Conservation (phyloP, 2,113 vertebrate genomes). For the Atlantisia rogersi region DNA sequence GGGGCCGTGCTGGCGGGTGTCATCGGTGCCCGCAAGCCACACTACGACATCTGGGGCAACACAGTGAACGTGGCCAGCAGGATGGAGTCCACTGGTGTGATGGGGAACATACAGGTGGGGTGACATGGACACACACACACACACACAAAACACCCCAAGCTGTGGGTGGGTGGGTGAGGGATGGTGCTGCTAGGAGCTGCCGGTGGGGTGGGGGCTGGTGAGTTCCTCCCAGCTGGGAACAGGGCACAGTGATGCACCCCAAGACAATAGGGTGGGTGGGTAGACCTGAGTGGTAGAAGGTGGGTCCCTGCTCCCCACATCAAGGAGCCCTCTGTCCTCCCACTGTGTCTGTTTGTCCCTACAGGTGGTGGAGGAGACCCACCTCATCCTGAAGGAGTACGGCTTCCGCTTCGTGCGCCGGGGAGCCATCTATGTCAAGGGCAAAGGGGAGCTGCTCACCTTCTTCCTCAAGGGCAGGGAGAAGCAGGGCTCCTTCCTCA, state of each 20-base stretch:
- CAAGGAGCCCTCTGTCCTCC: neutral
- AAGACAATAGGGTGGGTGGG: neutral
- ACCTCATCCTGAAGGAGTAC: slow-evolving; percentile 89
- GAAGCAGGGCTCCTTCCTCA: slow-evolving; percentile 87
- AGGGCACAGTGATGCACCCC: neutral
- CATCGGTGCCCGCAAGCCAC: slow-evolving; percentile 93
- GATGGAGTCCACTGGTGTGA: slow-evolving; percentile 95
- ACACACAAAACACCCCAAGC: neutral
- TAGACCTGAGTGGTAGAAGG: neutral
- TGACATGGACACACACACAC: neutral
- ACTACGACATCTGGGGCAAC: slow-evolving; percentile 98
- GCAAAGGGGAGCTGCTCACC: slow-evolving; percentile 94
- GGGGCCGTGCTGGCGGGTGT: slow-evolving; percentile 92
- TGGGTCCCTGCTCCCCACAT: fast-evolving
- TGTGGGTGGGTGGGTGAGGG: neutral
- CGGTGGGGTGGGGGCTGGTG: fast-evolving
- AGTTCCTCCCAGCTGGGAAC: neutral
- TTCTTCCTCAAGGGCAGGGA: slow-evolving; percentile 94
- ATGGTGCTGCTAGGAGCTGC: neutral
- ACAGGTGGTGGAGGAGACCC: slow-evolving; percentile 95
- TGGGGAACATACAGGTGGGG: slow-evolving; percentile 92
- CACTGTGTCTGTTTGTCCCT: neutral
- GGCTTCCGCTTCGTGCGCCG: slow-evolving; percentile 93
- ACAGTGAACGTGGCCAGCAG: slow-evolving; percentile 97
- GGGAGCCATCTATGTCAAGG: slow-evolving; percentile 93